Percentiles rank a stretch among this genome's conserved stretches.
Evolutionary conservation across 2,888 invertebrate genomes (phyloP).

Genomic region (Diabrotica balteata): DNA sequence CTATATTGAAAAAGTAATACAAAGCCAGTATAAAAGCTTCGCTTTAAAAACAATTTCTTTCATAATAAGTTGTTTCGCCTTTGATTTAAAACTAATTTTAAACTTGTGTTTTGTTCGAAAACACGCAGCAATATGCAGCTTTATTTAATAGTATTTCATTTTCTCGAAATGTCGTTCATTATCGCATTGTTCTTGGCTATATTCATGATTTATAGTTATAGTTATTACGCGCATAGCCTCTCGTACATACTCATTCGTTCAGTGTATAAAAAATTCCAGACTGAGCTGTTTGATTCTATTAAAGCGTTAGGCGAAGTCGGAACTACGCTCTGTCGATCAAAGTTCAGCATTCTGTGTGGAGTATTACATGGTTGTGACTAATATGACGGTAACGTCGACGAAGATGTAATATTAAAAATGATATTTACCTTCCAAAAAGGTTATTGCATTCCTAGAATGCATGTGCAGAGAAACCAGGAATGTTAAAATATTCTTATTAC

Average conservation of each 20-base stretch:
- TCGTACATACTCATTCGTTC: slow-evolving; percentile 10
- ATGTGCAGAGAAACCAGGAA: no score
- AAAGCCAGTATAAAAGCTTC: no score
- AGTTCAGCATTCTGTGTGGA: slow-evolving; percentile 37
- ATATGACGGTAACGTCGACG: slow-evolving; percentile 13
- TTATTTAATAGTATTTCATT: slow-evolving; percentile 9
- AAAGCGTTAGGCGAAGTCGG: slow-evolving; percentile 23
- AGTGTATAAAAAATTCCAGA: slow-evolving; percentile 23
- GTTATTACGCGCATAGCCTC: slow-evolving; percentile 14
- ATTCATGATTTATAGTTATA: slow-evolving; percentile 24
- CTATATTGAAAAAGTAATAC: no score
- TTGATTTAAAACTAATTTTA: no score
- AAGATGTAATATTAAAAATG: slow-evolving; percentile 9
- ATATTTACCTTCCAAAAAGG: neutral
- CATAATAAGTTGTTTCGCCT: no score
- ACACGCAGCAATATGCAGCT: no score
- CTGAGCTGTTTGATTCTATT: slow-evolving; percentile 21
- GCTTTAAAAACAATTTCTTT: no score
- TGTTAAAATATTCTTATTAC: no score
- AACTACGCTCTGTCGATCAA: slow-evolving; percentile 37
- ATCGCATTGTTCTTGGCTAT: slow-evolving; percentile 25
- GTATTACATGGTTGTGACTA: slow-evolving; percentile 25
- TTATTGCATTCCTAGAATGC: no score
- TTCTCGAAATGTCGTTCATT: slow-evolving; percentile 21
- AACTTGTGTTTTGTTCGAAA: no score